Percentiles rank a stretch among this genome's conserved stretches.
Conservation (phyloP, 2,888 invertebrate species). For the Chymomyza fuscimana region DNA sequence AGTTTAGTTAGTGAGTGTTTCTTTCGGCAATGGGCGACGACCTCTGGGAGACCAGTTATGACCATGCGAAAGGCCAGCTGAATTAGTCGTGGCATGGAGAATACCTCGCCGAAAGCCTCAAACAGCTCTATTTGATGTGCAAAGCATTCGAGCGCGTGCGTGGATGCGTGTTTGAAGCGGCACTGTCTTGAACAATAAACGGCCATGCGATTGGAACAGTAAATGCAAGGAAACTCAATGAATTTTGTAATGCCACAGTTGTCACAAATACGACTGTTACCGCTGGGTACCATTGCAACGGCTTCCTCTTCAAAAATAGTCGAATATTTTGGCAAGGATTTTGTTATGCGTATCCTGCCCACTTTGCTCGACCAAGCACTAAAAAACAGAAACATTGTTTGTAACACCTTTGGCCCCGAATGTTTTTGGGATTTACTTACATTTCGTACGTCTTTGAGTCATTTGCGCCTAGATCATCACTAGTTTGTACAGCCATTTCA, state of each 20-base stretch:
- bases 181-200: constrained; percentile 66
- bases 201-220: constrained; percentile 65
- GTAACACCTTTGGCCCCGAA: background rate
- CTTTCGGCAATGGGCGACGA: constrained; percentile 63
- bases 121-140: constrained; percentile 66
- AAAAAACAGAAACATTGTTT: background rate
- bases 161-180: constrained; percentile 62
- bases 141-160: constrained; percentile 62
- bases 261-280: constrained; percentile 59
- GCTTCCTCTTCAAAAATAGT: constrained; percentile 59
- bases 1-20: constrained; percentile 61
- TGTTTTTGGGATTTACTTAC: constrained; percentile 42
- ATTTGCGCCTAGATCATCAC: constrained; percentile 53
- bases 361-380: constrained; percentile 62
- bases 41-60: constrained; percentile 61
- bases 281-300: constrained; percentile 59
- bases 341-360: constrained; percentile 53
- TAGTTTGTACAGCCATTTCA: constrained; percentile 67
- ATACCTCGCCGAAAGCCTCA: constrained; percentile 58
- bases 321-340: constrained; percentile 49
- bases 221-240: constrained; percentile 65
- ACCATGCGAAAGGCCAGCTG: constrained; percentile 64
- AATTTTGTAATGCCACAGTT: constrained; percentile 63
- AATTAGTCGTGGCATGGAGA: constrained; percentile 58
- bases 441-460: constrained; percentile 61